Conservation (phyloP, 2,888 invertebrate genomes). For the Drosophila melanosoma region DNA sequence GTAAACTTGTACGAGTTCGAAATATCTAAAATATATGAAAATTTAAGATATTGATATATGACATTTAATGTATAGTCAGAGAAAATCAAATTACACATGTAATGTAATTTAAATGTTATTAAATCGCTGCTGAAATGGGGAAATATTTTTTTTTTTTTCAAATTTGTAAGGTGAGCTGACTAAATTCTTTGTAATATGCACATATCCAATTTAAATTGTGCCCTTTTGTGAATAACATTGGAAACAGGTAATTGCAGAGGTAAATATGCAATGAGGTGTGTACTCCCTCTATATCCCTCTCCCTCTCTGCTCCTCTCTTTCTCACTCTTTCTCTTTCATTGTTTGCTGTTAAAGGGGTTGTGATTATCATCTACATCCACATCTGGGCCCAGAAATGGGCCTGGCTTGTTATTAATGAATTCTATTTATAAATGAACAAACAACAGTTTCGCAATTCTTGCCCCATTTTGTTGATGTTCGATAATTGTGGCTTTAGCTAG, state of each 20-base stretch:
- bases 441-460: constrained; percentile 1
- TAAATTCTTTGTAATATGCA: not conserved
- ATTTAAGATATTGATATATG: no score
- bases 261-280: not conserved
- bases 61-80: not conserved
- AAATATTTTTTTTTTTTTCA: not conserved
- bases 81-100: not conserved
- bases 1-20: no score
- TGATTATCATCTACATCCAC: not conserved
- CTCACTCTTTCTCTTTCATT: not conserved
- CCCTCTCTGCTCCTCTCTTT: no score
- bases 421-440: constrained; percentile 39
- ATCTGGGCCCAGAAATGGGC: not conserved
- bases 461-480: not conserved
- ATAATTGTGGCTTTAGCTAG: not conserved
- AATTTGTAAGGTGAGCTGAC: not conserved
- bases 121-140: not conserved
- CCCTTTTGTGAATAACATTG: constrained; percentile 14
- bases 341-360: not conserved
- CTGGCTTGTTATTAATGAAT: constrained; percentile 19
- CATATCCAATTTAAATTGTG: not conserved
- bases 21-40: not conserved
- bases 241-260: not conserved
- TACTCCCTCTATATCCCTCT: not conserved
- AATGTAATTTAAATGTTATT: not conserved